These are phyloP conservation scores for Ptilodon capucinus DNA, from an alignment of 2,888 invertebrate species.

Conservation along the genomic window DNA sequence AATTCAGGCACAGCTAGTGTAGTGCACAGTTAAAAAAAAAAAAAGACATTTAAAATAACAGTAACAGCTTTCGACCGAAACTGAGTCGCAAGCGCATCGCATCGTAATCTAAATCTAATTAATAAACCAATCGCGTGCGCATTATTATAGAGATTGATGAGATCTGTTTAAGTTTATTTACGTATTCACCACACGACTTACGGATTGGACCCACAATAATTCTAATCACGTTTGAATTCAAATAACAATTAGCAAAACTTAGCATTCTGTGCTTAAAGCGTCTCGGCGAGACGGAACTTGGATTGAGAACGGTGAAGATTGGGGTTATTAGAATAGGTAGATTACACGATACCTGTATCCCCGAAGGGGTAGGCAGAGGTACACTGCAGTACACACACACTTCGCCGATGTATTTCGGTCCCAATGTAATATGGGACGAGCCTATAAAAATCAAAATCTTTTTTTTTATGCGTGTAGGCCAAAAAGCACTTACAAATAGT, in stretches of 20 bases:
- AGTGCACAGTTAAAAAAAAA: neutral
- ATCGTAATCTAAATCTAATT: constrained; percentile 9
- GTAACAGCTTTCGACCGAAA: too few species aligned
- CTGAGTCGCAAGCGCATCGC: neutral
- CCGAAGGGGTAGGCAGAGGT: too few species aligned
- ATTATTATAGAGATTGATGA: constrained; percentile 41
- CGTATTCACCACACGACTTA: constrained; percentile 37
- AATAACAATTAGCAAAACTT: constrained; percentile 64
- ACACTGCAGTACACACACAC: too few species aligned
- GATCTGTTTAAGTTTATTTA: constrained; percentile 27
- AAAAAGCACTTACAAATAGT: too few species aligned
- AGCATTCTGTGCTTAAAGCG: constrained; percentile 37
- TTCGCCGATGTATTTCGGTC: too few species aligned
- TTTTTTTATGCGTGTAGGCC: too few species aligned
- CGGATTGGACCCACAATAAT: constrained; percentile 23
- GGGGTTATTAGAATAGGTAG: neutral
- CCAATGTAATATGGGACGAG: too few species aligned
- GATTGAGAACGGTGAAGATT: neutral
- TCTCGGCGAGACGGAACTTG: constrained; percentile 22
- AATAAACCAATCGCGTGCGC: constrained; percentile 34
- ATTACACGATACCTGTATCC: too few species aligned
- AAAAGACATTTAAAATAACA: neutral
- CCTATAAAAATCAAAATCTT: too few species aligned
- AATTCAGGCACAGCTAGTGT: too few species aligned
- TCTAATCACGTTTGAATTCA: constrained; percentile 56